Base-by-base conservation (phyloP, 2,888 invertebrate species). In the Agrilus biguttatus region DNA sequence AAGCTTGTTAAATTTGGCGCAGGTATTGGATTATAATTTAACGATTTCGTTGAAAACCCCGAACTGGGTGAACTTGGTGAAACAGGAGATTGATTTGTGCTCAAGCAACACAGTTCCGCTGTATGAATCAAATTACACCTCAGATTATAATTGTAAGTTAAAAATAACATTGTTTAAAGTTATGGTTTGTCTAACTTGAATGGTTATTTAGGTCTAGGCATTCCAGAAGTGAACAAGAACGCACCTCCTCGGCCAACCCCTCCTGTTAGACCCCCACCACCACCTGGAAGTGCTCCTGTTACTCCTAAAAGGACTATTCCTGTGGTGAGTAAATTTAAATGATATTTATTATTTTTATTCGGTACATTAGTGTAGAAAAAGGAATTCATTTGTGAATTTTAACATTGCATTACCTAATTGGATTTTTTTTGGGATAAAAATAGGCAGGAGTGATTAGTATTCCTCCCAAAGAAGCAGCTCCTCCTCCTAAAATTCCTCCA, bases 21-120 rank as follows among this genome's bases (percentile, higher is more conserved):
- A 74, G 52, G 75, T 83, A 14, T 75, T 78, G 54, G 79, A 78
- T 10, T 70, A 80, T 47, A 74, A 74, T 39, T 67, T 92, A 33
- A 72, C 71, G 40, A 74, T 93, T 37, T 74, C 77, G 32, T 67
- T 93, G 21, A 91, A 88, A 63, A 86, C 90, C 0, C 80, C 82
- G 0, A 75, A 90, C 53, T 96, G 95, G 95, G 73, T 81, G 38
- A 76, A 79, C 21, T 77, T 83, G 52, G 80, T 91, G 6, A 78
- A 84, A 55, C 78, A 82, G 42, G 92, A 93, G 69, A 79, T 93
- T 52, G 78, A 76, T 44, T 68, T 92, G 38, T 90, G 89, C 63
- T 78, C 85, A 19, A 83, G 84, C 53, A 91, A 89, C 56, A 88
- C 91, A 8, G 73, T 87, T 43, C 81, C 91, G 0, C 69, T 93